Conservation (phyloP, 2,113 vertebrate species). For the Acrocephalus kingi region DNA sequence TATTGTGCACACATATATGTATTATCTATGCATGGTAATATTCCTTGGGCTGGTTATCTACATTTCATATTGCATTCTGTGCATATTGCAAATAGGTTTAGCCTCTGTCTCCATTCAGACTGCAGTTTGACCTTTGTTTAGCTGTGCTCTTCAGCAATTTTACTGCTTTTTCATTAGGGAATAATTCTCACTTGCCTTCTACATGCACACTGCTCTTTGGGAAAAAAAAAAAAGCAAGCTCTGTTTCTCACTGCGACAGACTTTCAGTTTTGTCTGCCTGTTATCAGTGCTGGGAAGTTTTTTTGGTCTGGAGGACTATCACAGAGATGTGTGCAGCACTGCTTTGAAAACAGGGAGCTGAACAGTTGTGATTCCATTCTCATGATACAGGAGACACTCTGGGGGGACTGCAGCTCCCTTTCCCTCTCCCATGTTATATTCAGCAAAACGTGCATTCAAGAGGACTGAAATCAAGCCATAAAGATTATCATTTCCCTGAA, state of each 20-base stretch:
- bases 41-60: not conserved
- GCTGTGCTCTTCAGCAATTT: not conserved
- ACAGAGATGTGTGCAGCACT: not conserved
- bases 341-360: not conserved
- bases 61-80: not conserved
- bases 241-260: not conserved
- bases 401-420: not conserved
- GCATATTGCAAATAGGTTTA: not conserved
- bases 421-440: not conserved
- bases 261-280: not conserved
- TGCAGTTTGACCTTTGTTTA: not conserved
- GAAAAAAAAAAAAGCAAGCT: not conserved
- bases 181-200: not conserved
- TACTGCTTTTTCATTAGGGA: conserved; percentile 7
- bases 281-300: not conserved
- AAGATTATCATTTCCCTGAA: not conserved
- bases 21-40: not conserved
- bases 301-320: not conserved
- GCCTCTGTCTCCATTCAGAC: not conserved
- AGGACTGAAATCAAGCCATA: not conserved
- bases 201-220: not conserved
- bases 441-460: not conserved
- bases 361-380: not conserved
- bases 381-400: no score
- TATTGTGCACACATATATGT: not conserved